Base-by-base conservation (phyloP, 2,888 invertebrate genomes). In the Ectropis crepuscularia region DNA sequence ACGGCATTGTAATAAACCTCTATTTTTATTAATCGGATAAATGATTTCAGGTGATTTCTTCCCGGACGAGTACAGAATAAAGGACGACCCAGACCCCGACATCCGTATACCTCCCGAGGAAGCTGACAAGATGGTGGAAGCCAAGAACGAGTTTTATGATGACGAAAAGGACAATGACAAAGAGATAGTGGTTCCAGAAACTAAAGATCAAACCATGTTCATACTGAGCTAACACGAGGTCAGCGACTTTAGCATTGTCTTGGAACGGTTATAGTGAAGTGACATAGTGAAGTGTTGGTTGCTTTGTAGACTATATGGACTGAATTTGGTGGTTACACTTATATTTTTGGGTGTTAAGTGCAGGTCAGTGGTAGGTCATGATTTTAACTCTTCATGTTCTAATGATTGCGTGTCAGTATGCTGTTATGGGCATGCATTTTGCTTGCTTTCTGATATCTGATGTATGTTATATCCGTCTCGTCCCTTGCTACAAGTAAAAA, bases 141-240 rank as follows among this genome's bases (percentile, higher is more conserved):
- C 96, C 0, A 95, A 96, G 71, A 98, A 97, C 82, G 98, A 98
- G 86, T 98, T 97, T 91, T 98, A 96, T 76, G 96, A 98, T 58
- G 97, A 97, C 0, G 98, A 98, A 57, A 97, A 97, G 73, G 98
- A 98, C 87, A 96, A 98, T 75, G 98, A 98, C 75, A 96, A 96
- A 84, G 95, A 95, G 69, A 82, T 88, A 1, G 88, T 67, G 0
- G 54, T 93, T 38, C 69, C 77, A 0, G 91, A 93, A 68, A 87
- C 70, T 5, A 88, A 89, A 79, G 90, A 89, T 8, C 82, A 89
- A 6, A 65, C 38, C 10, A 48, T 60, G 47, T 65, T 61, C 9
- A 65, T 65, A 53, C 36, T 65, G 37, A 65, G 64, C 64, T 65
- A 65, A 48, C 64, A 65, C 9, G 53, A 53, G 48, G 28, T 63